Percentiles rank a stretch among this genome's conserved stretches.
These are phyloP conservation scores for Peucedramus taeniatus DNA, from an alignment of 2,113 vertebrate species.

Conservation along the genomic window DNA sequence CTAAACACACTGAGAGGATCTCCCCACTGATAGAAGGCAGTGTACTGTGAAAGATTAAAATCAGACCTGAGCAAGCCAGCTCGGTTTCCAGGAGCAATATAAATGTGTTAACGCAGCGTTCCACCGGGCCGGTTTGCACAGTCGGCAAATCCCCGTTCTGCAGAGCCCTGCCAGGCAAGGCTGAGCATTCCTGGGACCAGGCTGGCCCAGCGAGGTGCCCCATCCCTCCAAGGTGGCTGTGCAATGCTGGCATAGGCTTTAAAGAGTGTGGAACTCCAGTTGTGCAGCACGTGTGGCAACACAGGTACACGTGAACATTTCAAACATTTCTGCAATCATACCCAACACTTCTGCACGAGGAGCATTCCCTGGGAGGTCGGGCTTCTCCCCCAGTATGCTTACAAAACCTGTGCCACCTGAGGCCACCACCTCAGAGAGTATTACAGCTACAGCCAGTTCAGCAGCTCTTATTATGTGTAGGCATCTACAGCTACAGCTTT, in stretches of 20 bases:
- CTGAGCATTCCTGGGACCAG: not conserved
- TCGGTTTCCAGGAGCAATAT: not conserved
- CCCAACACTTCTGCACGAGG: not conserved
- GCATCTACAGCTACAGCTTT: not conserved
- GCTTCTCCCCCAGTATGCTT: not conserved
- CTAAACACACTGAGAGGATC: not conserved
- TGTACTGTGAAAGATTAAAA: not conserved
- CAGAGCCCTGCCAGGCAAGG: not conserved
- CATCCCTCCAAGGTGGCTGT: not conserved
- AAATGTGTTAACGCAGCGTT: rapidly evolving
- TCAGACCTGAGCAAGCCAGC: not conserved
- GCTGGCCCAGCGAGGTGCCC: not conserved
- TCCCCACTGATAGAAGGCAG: not conserved
- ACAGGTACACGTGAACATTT: rapidly evolving
- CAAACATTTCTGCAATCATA: not conserved
- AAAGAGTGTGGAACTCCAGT: not conserved
- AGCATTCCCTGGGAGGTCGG: not conserved
- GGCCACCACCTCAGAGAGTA: not conserved
- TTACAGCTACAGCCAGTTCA: not conserved
- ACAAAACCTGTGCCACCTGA: not conserved
- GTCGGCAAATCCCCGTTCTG: rapidly evolving
- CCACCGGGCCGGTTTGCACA: not conserved
- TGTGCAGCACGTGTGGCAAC: not conserved
- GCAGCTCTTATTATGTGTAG: not conserved
- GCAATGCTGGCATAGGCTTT: not conserved